These are phyloP conservation scores for Orchesellides sinensis DNA, from an alignment of 2,888 invertebrate genomes.

Conservation along the genomic window DNA sequence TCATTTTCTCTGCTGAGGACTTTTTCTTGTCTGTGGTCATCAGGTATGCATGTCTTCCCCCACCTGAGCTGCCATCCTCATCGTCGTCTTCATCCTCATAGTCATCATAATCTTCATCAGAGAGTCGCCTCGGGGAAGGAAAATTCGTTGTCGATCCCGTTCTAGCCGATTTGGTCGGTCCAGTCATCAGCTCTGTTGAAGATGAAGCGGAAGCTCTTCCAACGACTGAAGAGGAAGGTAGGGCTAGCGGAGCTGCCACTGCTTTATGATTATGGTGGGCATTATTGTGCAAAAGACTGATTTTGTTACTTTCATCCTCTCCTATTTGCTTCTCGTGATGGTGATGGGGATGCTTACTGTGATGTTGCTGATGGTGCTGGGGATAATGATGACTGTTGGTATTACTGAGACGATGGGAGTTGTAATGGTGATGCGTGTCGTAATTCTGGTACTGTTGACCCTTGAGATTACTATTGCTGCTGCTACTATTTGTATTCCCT, in stretches of 20 bases:
- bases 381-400: constrained; percentile 57
- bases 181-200: neutral
- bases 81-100: constrained; percentile 63
- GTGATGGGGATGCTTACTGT: constrained; percentile 34
- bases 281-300: constrained; percentile 50
- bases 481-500: constrained; percentile 58
- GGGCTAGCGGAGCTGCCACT: neutral
- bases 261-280: no score
- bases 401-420: constrained; percentile 36
- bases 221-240: neutral
- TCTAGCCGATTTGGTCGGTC: constrained; percentile 37
- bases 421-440: constrained; percentile 64
- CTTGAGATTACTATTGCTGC: constrained; percentile 39
- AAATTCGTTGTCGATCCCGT: constrained; percentile 24
- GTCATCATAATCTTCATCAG: constrained; percentile 43
- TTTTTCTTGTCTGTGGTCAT: constrained; percentile 71
- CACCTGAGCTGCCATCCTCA: constrained; percentile 60
- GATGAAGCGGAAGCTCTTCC: neutral
- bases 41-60: constrained; percentile 73
- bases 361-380: constrained; percentile 44
- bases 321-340: constrained; percentile 34
- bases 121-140: constrained; percentile 14
- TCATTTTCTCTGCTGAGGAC: constrained; percentile 54
- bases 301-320: constrained; percentile 48
- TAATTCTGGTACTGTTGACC: constrained; percentile 57